These are phyloP conservation scores for Cataglyphis rosenhaueri DNA, from an alignment of 2,888 invertebrate genomes.

Conservation along the genomic window DNA sequence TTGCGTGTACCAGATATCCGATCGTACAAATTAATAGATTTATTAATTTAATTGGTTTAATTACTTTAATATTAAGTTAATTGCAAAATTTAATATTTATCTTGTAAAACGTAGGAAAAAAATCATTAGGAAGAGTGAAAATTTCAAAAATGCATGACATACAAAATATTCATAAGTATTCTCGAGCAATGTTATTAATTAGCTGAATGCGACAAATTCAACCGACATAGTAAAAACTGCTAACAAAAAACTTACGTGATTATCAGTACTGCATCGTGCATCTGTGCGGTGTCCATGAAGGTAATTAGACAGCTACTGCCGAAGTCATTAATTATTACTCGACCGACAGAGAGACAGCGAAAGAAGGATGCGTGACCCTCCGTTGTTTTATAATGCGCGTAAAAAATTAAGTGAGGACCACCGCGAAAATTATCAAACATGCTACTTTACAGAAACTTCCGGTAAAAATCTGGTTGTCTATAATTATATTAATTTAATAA, in stretches of 20 bases:
- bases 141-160: background rate
- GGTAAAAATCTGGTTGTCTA: background rate
- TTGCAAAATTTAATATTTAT: background rate
- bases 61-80: background rate
- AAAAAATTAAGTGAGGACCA: conserved; percentile 60
- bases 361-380: conserved; percentile 66
- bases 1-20: background rate
- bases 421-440: conserved; percentile 55
- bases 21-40: background rate
- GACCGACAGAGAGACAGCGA: conserved; percentile 65
- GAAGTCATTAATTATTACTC: conserved; percentile 77
- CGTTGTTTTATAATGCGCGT: conserved; percentile 65
- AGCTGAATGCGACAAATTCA: conserved; percentile 62
- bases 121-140: background rate
- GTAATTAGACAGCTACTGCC: conserved; percentile 73
- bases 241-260: conserved; percentile 61
- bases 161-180: background rate
- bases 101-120: background rate
- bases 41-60: too few species aligned
- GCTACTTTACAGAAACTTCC: background rate
- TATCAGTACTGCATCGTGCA: conserved; percentile 68
- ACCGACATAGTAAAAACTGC: conserved; percentile 64
- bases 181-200: conserved; percentile 57
- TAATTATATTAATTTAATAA: conserved; percentile 6
- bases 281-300: conserved; percentile 65